Percentiles rank a stretch among this genome's conserved stretches.
Conservation (phyloP, 2,888 invertebrate species). For the Crepidodera aurea region DNA sequence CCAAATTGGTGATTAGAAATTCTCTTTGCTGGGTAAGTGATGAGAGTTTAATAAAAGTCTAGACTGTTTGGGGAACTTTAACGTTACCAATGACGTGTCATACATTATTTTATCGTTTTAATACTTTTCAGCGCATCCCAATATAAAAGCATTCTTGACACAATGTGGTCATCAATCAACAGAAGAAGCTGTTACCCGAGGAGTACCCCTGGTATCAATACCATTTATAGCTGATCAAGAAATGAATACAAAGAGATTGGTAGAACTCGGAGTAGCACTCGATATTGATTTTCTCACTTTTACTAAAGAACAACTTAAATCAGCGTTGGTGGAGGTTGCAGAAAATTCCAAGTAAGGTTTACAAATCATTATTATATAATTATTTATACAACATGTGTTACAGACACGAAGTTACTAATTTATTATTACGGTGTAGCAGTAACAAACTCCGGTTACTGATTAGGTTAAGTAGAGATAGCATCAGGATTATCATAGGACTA, state of each 20-base stretch:
- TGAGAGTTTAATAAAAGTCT: too few relatives aligned
- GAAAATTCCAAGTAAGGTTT: conserved; percentile 47
- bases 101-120: too few relatives aligned
- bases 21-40: too few relatives aligned
- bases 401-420: background rate
- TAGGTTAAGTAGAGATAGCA: too few relatives aligned
- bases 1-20: too few relatives aligned
- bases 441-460: background rate
- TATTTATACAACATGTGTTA: background rate
- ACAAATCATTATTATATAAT: background rate
- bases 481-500: too few relatives aligned
- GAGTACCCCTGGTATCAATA: conserved; percentile 50
- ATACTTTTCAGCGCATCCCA: conserved; percentile 51
- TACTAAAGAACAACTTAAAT: conserved; percentile 46
- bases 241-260: conserved; percentile 47
- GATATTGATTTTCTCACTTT: conserved; percentile 46
- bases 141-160: conserved; percentile 50
- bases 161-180: conserved; percentile 52
- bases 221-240: conserved; percentile 53
- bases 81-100: too few relatives aligned
- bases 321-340: conserved; percentile 46
- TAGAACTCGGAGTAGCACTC: conserved; percentile 43
- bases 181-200: conserved; percentile 51
- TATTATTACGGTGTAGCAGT: background rate
- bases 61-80: too few relatives aligned